Base-by-base conservation (phyloP, 23 tunicate genomes). In the Clavelina lepadiformis region DNA sequence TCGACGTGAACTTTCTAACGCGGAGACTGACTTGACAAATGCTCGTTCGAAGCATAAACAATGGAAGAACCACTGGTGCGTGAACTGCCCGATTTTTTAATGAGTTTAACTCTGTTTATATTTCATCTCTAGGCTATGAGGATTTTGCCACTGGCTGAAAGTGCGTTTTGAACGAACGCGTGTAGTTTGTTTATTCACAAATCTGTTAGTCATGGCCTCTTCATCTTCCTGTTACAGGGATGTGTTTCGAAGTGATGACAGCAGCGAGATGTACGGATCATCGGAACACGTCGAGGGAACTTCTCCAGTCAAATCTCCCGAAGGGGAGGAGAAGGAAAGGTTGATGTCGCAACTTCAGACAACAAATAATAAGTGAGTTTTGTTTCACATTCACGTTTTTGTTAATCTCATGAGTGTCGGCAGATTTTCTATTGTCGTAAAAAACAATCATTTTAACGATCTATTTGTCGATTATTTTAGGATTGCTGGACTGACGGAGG, bases 1-100 rank as follows among this genome's bases (percentile, higher is more conserved):
- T 27, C 59, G 83, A 29, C 74, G 78, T 31, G 77, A 80, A 51
- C 66, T 88, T 13, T 51, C 88, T 0, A 66, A 59, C 68, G 85
- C 86, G 8, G 74, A 86, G 58, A 65, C 72, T 15, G 70, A 80
- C 63, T 73, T 88, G 0, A 56, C 69, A 30, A 46, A 75, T 37
- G 95, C 95, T 2, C 52, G 77, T 34, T 57, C 75, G n/a, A 64
- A 72, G 58, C 85, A 86, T 32, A 67, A 76, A 31, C 83, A 77
- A 26, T 84, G 93, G 93, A 76, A 66, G 56, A 66, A 55, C 32
- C 82, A 76, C 20, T 76, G 72, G 82, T 76, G 41, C 37, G 73
- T 73, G 65, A n/a, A n/a, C n/a, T n/a, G n/a, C n/a, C n/a, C n/a
- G n/a, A n/a, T n/a, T n/a, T n/a, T n/a, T n/a, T n/a, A n/a, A n/a